phyloP scores from a whole-genome alignment of 2,888 invertebrate genomes.

The Mesoligia furuncula region DNA sequence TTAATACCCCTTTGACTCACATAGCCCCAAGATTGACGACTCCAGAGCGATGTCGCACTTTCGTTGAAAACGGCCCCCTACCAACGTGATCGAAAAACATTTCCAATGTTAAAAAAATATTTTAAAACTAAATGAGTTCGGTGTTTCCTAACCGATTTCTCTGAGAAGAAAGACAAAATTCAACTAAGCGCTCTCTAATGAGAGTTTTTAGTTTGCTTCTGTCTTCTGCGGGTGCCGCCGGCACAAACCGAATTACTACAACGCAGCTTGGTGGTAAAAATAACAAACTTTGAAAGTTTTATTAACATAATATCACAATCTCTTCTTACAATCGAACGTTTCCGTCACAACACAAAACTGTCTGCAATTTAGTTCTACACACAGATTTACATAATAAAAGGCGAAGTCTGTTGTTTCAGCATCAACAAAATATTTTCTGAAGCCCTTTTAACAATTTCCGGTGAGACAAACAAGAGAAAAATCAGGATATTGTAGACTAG shows the following conservation, averaged over 20 bases:
- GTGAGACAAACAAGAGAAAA: slow-evolving; percentile 55
- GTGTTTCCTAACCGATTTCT: not conserved
- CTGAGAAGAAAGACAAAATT: not conserved
- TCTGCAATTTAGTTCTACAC: slow-evolving; percentile 53
- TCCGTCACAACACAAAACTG: slow-evolving; percentile 44
- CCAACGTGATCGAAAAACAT: no score
- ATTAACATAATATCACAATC: slow-evolving; percentile 16
- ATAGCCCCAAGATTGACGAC: no score
- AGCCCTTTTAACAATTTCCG: slow-evolving; percentile 77
- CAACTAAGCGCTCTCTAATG: not conserved
- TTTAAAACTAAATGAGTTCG: no score
- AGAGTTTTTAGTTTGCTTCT: no score
- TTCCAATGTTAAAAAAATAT: no score
- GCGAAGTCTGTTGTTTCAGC: slow-evolving; percentile 69
- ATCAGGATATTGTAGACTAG: slow-evolving; percentile 50
- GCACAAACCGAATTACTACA: not conserved
- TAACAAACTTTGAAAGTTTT: not conserved
- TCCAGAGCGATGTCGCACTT: no score
- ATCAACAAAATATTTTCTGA: slow-evolving; percentile 76
- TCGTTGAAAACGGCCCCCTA: no score
- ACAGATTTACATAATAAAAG: slow-evolving; percentile 68
- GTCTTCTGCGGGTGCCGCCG: no score
- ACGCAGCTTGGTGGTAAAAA: not conserved
- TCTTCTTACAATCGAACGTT: slow-evolving; percentile 25
- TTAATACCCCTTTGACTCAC: no score